Base-by-base conservation (phyloP, 53 echinoderm and acorn worm species). In the Paracentrotus lividus region DNA sequence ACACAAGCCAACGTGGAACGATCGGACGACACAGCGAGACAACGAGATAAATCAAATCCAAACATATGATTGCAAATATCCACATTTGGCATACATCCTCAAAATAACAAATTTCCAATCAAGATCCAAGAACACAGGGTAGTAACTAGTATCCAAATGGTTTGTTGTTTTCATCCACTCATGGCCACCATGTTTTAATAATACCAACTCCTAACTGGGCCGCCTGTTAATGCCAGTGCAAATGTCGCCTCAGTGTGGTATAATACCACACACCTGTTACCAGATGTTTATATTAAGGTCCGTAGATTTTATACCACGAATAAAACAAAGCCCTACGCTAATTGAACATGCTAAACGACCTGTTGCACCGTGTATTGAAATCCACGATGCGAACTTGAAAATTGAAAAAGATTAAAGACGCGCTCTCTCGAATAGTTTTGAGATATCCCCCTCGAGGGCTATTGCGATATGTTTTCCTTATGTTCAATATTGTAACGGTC, bases 231-330 rank as follows among this genome's bases (percentile, higher is more conserved):
- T 81, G n/a, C 45, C 81, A 76, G 21, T 14, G 8, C 72, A 81
- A 45, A 81, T 81, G 47, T 47, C 81, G 13, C 81, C 33, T 2
- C 72, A 36, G 47, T 10, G 10, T 47, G 49, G 81, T 20, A 40
- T 0, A n/a, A 8, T 44, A 47, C 27, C 77, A 77, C 77, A 77
- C 81, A 81, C n/a, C 81, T 81, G 81, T 47, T 81, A 23, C 49
- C 2, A 47, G 47, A 81, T 10, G 49, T 47, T n/a, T 45, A n/a
- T 16, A 26, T 72, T n/a, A 47, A 81, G 81, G 18, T n/a, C 49
- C 26, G 7, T n/a, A 27, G 45, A 47, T 8, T 81, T 47, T 26
- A 47, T 49, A 81, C 8, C 3, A 14, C 81, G 47, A n/a, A 57
- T 15, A 27, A 20, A 81, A 27, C 20, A 61, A 34, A 38, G 18